Base-by-base conservation (phyloP, 2,888 invertebrate genomes). In the Busseola fusca region DNA sequence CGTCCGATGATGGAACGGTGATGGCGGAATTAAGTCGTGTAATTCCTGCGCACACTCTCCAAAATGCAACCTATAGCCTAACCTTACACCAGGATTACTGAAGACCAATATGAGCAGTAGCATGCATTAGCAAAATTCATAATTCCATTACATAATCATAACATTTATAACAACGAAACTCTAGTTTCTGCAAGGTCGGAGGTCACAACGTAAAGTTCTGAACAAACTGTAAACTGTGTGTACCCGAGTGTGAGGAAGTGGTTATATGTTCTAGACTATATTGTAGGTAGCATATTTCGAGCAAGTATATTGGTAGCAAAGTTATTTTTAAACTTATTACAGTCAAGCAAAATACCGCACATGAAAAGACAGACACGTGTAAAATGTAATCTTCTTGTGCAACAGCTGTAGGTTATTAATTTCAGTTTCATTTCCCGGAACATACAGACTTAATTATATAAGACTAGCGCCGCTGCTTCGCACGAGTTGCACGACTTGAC, bases 131-230 rank as follows among this genome's bases (percentile, higher is more conserved):
- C 18, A 56, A 50, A 60, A 25, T 56, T 75, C 1, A 54, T 5
- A 60, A 52, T 58, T 27, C 14, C n/a, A 57, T 74, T 42, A 67
- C 14, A 67, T 42, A n/a, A 54, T 45, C 30, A 62, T 64, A 60
- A 48, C 45, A 21, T 50, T 69, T 18, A 67, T 27, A 48, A 75
- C 50, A 42, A 48, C 14, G 48, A 58, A 45, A 74, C 57, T 63
- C 12, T 69, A 58, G 37, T 75, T 75, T 40, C 21, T 18, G 18
- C 56, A 63, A 75, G 45, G 58, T 63, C 4, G 25, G 60, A 50
- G 60, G 37, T 75, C 58, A 58, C 21, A 63, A 30, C 2, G 18
- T 42, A 21, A 69, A 74, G 57, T 75, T 74, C 48, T 58, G 45
- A 69, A 69, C 40, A 40, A 69, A 69, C 25, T 27, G 21, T 30